Evolutionary conservation across 2,797 vertebrate genomes (phyloP), one percentile per base, ranked within the genome.

Genomic region (Gobionotothen gibberifrons): DNA sequence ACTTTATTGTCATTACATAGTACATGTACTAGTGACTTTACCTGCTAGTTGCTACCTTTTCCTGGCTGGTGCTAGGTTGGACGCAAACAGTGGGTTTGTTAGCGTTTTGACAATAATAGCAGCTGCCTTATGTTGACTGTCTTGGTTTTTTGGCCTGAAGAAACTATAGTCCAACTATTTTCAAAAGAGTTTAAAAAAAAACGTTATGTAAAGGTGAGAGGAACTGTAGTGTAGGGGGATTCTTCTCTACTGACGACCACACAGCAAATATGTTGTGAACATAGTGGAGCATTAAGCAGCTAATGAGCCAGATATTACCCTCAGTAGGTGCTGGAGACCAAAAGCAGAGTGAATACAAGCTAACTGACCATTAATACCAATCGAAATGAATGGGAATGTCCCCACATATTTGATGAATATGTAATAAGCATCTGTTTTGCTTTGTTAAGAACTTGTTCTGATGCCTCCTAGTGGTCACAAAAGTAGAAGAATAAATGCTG

Each of bases 401-500:
- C 43, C n/a, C 32, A 11, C 1, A 0, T n/a, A 32, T 66, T 74
- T 67, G 12, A 12, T 66, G 2, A 0, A 46, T 49, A 29, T 65
- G 6, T 40, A 53, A 55, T 6, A 14, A 7, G n/a, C 15, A 49
- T 5, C 19, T 16, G 2, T 39, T 40, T 26, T 53, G 9, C 54
- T 53, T 56, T 60, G 39, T 64, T 73, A 52, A 10, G 3, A 42
- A 11, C 19, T 19, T 48, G 2, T 69, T 68, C 62, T 68, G 63
- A 46, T 11, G 69, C 51, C 19, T 3, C 29, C 8, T 17, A 4
- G 22, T 42, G 40, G 4, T 47, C 36, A 43, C 32, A 56, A 48
- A 22, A 49, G 32, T 1, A 40, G 16, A 19, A 14, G 3, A 3
- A 11, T 13, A 0, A 48, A 26, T 13, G 26, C 42, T 47, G 36